phyloP scores from a whole-genome alignment of 2,797 vertebrate species.

The Eulemur albifrons region DNA sequence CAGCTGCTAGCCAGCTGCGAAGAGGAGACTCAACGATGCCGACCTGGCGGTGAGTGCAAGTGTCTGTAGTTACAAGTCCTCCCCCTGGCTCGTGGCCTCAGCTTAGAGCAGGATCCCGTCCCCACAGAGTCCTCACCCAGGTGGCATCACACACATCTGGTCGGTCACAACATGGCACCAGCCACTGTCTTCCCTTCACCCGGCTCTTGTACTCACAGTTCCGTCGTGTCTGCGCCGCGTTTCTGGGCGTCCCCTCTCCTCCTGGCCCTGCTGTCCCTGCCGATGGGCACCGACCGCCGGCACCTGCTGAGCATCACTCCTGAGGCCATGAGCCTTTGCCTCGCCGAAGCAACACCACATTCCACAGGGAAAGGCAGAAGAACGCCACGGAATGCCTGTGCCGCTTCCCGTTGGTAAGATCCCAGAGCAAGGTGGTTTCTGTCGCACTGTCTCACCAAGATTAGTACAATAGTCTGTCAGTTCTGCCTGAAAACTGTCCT shows the following conservation, averaged over 20 bases:
- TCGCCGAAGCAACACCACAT: not conserved
- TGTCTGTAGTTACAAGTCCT: not conserved
- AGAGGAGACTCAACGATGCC: fast-evolving
- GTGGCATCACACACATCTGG: not conserved
- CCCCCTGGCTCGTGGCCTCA: not conserved
- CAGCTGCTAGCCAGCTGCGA: not conserved
- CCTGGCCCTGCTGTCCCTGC: not conserved
- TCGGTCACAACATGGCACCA: too few species aligned
- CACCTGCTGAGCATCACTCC: not conserved
- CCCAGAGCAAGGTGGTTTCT: not conserved
- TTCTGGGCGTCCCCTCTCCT: not conserved
- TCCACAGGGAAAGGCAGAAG: not conserved
- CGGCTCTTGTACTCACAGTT: not conserved
- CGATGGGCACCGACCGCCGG: not conserved
- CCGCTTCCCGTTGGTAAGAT: not conserved
- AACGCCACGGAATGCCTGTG: not conserved
- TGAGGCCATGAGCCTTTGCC: not conserved
- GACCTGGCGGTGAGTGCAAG: not conserved
- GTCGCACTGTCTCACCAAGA: not conserved
- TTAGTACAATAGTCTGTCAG: not conserved
- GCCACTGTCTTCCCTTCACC: not conserved
- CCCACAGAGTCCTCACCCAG: not conserved
- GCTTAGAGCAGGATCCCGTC: not conserved
- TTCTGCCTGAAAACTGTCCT: not conserved
- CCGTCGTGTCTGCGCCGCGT: not conserved